Percentiles rank a stretch among this genome's conserved stretches.
Evolutionary conservation across 2,888 invertebrate species (phyloP).

Genomic region (Scotopteryx bipunctaria): DNA sequence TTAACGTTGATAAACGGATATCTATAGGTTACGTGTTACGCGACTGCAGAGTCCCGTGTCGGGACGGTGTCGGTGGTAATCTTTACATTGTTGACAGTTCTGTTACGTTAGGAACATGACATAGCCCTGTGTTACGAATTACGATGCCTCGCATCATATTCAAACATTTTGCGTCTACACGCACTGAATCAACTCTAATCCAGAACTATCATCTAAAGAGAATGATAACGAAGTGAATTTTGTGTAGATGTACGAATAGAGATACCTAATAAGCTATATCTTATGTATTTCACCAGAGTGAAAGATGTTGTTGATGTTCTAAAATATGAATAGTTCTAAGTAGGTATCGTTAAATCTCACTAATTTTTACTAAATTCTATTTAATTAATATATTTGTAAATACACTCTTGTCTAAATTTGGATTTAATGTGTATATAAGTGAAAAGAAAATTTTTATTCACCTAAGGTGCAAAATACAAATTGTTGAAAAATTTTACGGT

Average conservation of each 20-base stretch:
- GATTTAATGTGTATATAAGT: constrained; percentile 83
- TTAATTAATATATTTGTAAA: constrained; percentile 84
- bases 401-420: constrained; percentile 82
- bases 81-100: constrained; percentile 52
- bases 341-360: constrained; percentile 83
- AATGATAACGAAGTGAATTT: constrained; percentile 69
- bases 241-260: constrained; percentile 52
- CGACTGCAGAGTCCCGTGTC: constrained; percentile 33
- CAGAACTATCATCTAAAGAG: constrained; percentile 63
- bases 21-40: constrained; percentile 63
- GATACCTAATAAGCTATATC: constrained; percentile 66
- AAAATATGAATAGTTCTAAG: constrained; percentile 72
- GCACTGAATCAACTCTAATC: constrained; percentile 49
- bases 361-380: constrained; percentile 84
- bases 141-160: constrained; percentile 42
- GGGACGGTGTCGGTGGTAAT: constrained; percentile 36
- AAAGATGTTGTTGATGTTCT: constrained; percentile 82
- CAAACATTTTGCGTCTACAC: constrained; percentile 50
- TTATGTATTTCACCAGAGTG: constrained; percentile 74
- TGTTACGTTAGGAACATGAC: constrained; percentile 45
- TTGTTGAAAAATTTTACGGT: constrained; percentile 74
- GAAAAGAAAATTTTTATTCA: constrained; percentile 78
- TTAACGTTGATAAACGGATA: constrained; percentile 74
- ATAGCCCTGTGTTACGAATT: constrained; percentile 44
- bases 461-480: constrained; percentile 82